Conservation (phyloP, 1,140 invertebrate species). For the Venturia canescens region DNA sequence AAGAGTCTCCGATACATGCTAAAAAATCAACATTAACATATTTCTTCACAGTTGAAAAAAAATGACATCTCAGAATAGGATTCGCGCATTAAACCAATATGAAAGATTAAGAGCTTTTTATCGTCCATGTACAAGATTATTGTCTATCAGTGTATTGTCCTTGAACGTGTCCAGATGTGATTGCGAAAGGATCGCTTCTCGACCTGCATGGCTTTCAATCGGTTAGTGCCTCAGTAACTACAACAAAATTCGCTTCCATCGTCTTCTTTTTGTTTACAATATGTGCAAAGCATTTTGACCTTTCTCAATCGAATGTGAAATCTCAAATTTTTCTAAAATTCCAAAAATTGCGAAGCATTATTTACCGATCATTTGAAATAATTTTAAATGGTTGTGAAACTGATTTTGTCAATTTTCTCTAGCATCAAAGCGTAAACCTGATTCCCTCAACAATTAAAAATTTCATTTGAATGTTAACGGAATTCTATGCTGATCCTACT, state of each 20-base stretch:
- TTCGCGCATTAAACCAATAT: slow-evolving; percentile 41
- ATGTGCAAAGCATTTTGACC: no score
- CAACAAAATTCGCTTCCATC: slow-evolving; percentile 16
- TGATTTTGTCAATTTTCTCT: no score
- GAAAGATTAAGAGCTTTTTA: slow-evolving; percentile 47
- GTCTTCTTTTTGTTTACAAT: slow-evolving; percentile 15
- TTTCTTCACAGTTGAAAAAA: slow-evolving; percentile 44
- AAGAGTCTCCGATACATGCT: neutral
- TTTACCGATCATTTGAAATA: no score
- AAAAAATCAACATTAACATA: slow-evolving; percentile 26
- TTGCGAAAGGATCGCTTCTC: slow-evolving; percentile 63
- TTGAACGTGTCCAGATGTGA: slow-evolving; percentile 53
- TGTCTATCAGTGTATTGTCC: slow-evolving; percentile 50
- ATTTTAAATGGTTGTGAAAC: no score
- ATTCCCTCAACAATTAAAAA: no score
- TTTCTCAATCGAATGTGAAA: no score
- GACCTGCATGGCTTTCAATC: slow-evolving; percentile 70
- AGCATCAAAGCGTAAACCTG: no score
- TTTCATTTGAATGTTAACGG: no score
- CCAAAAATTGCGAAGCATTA: no score
- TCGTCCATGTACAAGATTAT: slow-evolving; percentile 48
- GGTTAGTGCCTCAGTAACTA: slow-evolving; percentile 61
- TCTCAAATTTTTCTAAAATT: slow-evolving; percentile 33
- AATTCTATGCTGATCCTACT: no score
- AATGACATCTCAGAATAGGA: slow-evolving; percentile 32